These are phyloP conservation scores for Lasioglossum baleicum DNA, from an alignment of 1,140 invertebrate genomes.

Conservation along the genomic window DNA sequence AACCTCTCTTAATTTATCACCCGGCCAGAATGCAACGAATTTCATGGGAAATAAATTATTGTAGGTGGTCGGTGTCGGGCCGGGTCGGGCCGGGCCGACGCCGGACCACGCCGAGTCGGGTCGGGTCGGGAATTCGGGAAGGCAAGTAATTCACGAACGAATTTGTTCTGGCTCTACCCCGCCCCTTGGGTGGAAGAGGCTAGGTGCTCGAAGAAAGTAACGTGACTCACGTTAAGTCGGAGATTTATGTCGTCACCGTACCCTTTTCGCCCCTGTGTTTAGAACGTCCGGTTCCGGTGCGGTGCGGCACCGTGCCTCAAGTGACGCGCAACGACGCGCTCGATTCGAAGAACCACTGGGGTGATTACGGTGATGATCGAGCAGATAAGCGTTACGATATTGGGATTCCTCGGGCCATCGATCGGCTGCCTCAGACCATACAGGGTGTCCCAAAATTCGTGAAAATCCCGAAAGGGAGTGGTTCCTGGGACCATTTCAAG, in stretches of 20 bases:
- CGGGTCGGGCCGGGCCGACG: conserved; percentile 32
- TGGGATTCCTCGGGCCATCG: not conserved
- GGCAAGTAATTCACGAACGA: conserved; percentile 59
- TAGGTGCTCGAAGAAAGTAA: conserved; percentile 14
- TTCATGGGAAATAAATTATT: conserved; percentile 65
- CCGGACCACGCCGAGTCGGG: not conserved
- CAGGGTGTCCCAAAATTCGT: too few species aligned
- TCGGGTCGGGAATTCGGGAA: conserved; percentile 51
- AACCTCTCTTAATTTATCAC: conserved; percentile 66
- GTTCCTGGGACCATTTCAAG: too few species aligned
- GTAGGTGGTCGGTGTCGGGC: conserved; percentile 37
- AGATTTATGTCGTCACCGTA: conserved; percentile 20
- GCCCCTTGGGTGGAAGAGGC: not conserved
- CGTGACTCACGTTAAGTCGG: conserved; percentile 20
- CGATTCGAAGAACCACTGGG: not conserved
- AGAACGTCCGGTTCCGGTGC: not conserved
- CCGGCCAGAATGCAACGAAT: conserved; percentile 64
- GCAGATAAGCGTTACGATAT: conserved; percentile 9
- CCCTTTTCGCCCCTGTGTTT: not conserved
- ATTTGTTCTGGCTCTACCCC: conserved; percentile 47
- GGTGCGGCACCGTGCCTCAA: not conserved
- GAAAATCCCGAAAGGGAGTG: too few species aligned
- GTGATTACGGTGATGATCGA: conserved; percentile 21
- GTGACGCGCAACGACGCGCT: not conserved
- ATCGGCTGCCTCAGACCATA: not conserved